Evolutionary conservation across 2,113 vertebrate species (phyloP).

Genomic region (Equus przewalskii): DNA sequence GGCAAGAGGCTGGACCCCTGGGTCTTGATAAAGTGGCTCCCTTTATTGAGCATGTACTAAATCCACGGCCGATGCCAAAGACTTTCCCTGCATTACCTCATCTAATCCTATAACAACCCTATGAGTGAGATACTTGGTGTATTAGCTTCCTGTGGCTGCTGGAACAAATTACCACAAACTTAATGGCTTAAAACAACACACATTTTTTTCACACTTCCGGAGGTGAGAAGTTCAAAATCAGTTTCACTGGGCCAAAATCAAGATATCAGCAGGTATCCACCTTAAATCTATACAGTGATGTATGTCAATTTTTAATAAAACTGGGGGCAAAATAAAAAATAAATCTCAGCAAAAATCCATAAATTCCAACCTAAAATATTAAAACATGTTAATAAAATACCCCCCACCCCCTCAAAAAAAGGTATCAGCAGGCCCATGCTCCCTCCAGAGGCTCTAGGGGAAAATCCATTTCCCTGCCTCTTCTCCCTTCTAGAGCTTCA

Average conservation of each 20-base stretch:
- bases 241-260: not conserved
- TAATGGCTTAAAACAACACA: not conserved
- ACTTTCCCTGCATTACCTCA: not conserved
- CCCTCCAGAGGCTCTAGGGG: not conserved
- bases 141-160: not conserved
- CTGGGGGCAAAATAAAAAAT: too few relatives aligned
- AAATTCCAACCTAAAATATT: too few relatives aligned
- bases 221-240: not conserved
- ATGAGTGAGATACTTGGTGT: not conserved
- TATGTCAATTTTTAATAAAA: too few relatives aligned
- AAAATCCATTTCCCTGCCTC: not conserved
- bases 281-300: too few relatives aligned
- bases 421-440: accelerated
- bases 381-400: too few relatives aligned
- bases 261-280: too few relatives aligned
- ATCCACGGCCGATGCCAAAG: not conserved
- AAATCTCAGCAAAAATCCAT: too few relatives aligned
- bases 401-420: not conserved
- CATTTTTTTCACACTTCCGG: not conserved
- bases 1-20: not conserved
- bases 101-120: not conserved
- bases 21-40: not conserved
- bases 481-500: not conserved
- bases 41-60: not conserved
- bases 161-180: not conserved